Base-by-base conservation (phyloP, 2,888 invertebrate genomes). In the Pocota personata region DNA sequence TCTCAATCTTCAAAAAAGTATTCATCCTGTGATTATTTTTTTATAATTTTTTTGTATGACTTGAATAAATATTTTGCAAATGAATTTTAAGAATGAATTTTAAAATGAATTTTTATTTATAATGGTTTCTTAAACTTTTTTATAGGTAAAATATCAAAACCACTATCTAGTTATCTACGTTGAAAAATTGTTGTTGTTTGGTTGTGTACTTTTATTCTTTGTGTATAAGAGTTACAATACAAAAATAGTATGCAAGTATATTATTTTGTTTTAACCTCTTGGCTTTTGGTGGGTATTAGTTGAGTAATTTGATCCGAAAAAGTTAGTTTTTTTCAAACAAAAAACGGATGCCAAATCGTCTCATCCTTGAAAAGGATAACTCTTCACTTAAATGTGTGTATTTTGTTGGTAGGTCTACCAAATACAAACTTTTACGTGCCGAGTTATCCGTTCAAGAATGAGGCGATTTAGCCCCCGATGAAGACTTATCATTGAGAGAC, bases 211-310 rank as follows among this genome's bases (percentile, higher is more conserved):
- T 77, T 67, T 55, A 27, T 40, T 48, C 1, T 21, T 72, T 86
- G 71, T 86, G 66, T 76, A 66, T 86, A 72, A 82, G 52, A 82
- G 24, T 67, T 86, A 86, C 82, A 62, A 82, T 86, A 86, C 86
- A 86, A 86, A 86, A 86, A 86, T 86, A 86, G 82, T 82, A 77
- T 69, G 82, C 76, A 82, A 82, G 82, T 86, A 67, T 82, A 67
- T 76, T 72, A 52, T 57, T 52, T 58, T 76, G 43, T 86, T 64
- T 76, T 60, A 77, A 82, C 72, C 82, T 76, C 64, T 4, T 82
- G 82, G 82, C 71, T 66, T 48, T 76, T 86, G 82, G 86, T 82
- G 82, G 86, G 86, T 86, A 82, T 60, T 71, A 64, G 80, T 86
- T 86, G 84, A 86, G 82, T 84, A 71, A 64, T 80, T 80, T 76